Percentiles rank a stretch among this genome's conserved stretches.
phyloP scores from a whole-genome alignment of 1,140 invertebrate species.

The Drosophila serrata region DNA sequence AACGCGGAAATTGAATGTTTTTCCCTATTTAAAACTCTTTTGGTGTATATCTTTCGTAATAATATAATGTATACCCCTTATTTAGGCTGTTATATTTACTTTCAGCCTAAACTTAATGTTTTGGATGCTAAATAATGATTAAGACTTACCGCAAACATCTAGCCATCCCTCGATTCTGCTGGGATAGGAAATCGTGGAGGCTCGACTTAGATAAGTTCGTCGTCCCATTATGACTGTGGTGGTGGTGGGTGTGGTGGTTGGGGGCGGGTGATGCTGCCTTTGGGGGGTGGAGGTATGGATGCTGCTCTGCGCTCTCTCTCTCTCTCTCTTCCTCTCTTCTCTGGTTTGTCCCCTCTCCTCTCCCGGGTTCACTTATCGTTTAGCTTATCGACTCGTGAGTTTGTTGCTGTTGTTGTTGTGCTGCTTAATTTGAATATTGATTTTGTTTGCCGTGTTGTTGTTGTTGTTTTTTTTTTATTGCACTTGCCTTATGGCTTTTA shows the following conservation, averaged over 20 bases:
- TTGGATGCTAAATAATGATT: background rate
- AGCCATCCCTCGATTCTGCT: conserved; percentile 90
- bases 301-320: conserved; percentile 30
- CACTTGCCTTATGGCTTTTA: conserved; percentile 56
- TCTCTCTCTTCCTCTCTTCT: background rate
- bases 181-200: conserved; percentile 86
- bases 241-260: background rate
- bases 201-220: conserved; percentile 79
- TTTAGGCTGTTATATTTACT: background rate
- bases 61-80: background rate
- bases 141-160: conserved; percentile 89
- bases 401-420: conserved; percentile 42
- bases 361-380: conserved; percentile 55
- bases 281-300: conserved; percentile 37
- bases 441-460: conserved; percentile 52
- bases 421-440: conserved; percentile 80
- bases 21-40: too few species aligned
- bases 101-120: background rate
- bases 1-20: background rate
- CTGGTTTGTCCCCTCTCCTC: background rate
- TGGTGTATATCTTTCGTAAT: background rate
- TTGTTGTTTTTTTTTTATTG: conserved; percentile 78
- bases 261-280: conserved; percentile 4
- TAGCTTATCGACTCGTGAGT: conserved; percentile 71
- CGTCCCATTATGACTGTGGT: conserved; percentile 70